Percentiles rank a stretch among this genome's conserved stretches.
These are phyloP conservation scores for Salticus scenicus DNA, from an alignment of 2,888 invertebrate species.

Conservation along the genomic window DNA sequence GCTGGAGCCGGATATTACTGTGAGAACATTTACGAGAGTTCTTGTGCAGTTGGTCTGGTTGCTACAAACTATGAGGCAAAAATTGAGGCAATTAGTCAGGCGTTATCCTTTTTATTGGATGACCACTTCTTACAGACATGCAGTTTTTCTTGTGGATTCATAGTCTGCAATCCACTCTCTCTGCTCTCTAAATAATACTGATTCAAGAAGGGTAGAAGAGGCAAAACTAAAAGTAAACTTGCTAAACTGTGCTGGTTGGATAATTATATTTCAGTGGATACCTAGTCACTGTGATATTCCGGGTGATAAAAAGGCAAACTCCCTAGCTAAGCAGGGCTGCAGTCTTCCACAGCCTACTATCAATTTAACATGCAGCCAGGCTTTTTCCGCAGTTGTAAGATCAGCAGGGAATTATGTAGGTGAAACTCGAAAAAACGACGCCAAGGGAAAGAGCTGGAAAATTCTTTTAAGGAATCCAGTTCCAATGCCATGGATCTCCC, in stretches of 20 bases:
- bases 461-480: no score
- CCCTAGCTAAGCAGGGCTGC: not conserved
- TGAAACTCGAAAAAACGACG: no score
- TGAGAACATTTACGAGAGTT: not conserved
- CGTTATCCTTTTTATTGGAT: no score
- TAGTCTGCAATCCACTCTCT: conserved; percentile 8
- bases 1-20: no score
- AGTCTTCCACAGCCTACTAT: not conserved
- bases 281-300: not conserved
- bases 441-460: no score
- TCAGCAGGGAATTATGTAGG: no score
- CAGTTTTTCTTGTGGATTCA: conserved; percentile 15
- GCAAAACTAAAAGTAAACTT: no score
- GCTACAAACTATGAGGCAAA: no score
- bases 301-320: not conserved
- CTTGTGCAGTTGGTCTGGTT: not conserved
- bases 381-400: no score
- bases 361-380: not conserved
- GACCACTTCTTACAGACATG: not conserved
- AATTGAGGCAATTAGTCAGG: conserved; percentile 9
- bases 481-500: no score
- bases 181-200: no score
- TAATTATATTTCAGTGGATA: conserved; percentile 5
- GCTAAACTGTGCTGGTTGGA: not conserved
- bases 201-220: no score